Evolutionary conservation across 1,140 invertebrate species (phyloP).

Genomic region (Eueides isabella): DNA sequence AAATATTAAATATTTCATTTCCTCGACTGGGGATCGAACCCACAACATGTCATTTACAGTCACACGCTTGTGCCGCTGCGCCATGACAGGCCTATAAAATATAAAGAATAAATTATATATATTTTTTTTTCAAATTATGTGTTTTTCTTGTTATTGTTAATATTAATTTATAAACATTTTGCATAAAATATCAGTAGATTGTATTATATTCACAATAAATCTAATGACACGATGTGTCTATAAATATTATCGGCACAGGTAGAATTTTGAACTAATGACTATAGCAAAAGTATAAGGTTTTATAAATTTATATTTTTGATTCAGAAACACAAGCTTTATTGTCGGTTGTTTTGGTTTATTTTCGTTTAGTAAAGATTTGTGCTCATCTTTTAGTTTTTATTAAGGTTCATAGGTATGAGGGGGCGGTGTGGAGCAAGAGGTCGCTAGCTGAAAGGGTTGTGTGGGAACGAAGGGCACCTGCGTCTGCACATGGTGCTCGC

Average conservation of each 20-base stretch:
- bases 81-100: no score
- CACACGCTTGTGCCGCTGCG: no score
- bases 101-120: no score
- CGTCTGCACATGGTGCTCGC: slow-evolving; percentile 78
- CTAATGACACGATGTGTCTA: slow-evolving; percentile 80
- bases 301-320: slow-evolving; percentile 29
- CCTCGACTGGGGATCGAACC: no score
- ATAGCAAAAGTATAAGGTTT: slow-evolving; percentile 27
- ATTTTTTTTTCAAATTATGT: no score
- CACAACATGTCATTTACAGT: no score
- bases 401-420: slow-evolving; percentile 53
- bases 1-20: no score
- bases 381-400: slow-evolving; percentile 58
- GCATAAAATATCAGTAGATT: slow-evolving; percentile 75
- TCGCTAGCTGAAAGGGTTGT: slow-evolving; percentile 77
- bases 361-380: slow-evolving; percentile 30
- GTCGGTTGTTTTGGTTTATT: slow-evolving; percentile 25
- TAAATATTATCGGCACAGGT: slow-evolving; percentile 80
- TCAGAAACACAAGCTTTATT: slow-evolving; percentile 29
- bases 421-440: slow-evolving; percentile 56
- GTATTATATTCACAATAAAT: slow-evolving; percentile 81
- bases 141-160: neutral
- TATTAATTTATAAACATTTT: neutral
- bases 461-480: slow-evolving; percentile 81
- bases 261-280: slow-evolving; percentile 75